Percentiles rank a stretch among this genome's conserved stretches.
Conservation (phyloP, 2,797 vertebrate genomes). For the Spinus pinus region DNA sequence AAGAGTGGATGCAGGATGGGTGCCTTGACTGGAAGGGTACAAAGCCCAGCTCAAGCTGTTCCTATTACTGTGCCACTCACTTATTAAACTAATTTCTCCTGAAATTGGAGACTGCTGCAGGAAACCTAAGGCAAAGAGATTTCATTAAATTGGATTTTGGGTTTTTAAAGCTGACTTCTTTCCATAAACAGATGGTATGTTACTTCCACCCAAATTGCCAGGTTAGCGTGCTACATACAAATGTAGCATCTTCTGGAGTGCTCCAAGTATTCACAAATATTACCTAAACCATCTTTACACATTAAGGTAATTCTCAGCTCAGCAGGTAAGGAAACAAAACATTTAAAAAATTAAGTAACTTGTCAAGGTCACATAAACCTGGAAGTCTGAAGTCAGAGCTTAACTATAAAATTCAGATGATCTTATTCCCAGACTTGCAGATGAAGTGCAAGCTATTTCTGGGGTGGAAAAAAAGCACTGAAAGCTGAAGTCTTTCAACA, state of each 20-base stretch:
- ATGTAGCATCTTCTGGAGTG: not conserved
- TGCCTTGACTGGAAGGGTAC: not conserved
- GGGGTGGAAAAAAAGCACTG: constrained; percentile 47
- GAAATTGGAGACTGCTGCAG: not conserved
- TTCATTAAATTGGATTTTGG: not conserved
- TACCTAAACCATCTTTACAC: not conserved
- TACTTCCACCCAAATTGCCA: not conserved
- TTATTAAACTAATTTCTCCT: not conserved
- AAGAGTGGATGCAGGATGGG: not conserved
- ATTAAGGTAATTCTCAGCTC: not conserved
- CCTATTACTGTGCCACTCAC: not conserved
- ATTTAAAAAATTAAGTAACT: not conserved
- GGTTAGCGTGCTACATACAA: not conserved
- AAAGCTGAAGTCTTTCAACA: constrained; percentile 45
- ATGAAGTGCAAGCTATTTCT: constrained; percentile 55
- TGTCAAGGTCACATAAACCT: constrained; percentile 43
- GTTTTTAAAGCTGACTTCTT: constrained; percentile 1
- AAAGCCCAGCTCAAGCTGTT: not conserved
- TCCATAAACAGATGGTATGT: constrained; percentile 18
- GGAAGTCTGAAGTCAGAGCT: constrained; percentile 20
- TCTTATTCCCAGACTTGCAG: constrained; percentile 39
- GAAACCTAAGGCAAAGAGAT: not conserved
- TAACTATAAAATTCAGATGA: constrained; percentile 36
- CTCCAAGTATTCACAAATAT: not conserved
- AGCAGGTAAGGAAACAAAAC: not conserved